Evolutionary conservation across 2,797 vertebrate species (phyloP).

Genomic region (Discoglossus pictus): DNA sequence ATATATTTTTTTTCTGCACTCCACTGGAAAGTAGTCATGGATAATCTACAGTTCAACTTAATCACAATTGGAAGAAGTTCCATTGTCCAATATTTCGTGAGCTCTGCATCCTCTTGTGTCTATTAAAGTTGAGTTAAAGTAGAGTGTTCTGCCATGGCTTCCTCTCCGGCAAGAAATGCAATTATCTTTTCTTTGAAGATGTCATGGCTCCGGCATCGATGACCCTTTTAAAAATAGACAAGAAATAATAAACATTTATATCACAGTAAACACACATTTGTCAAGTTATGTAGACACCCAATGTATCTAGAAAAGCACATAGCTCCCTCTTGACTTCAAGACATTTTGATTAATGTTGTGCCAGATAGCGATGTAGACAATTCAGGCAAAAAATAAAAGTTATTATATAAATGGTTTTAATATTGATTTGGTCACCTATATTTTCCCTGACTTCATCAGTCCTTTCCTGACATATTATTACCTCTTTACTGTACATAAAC

Average conservation of each 20-base stretch:
- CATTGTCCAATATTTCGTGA: neutral
- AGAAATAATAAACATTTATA: conserved; percentile 21
- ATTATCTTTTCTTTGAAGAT: conserved; percentile 43
- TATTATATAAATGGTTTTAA: conserved; percentile 14
- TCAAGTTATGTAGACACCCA: conserved; percentile 12
- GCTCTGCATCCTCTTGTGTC: conserved; percentile 13
- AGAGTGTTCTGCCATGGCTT: conserved; percentile 10
- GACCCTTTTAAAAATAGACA: conserved; percentile 38
- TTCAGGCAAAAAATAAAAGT: conserved; percentile 5
- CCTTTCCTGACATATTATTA: neutral
- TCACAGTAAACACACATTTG: conserved; percentile 29
- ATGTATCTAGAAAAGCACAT: conserved; percentile 9
- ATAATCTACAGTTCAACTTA: conserved; percentile 14
- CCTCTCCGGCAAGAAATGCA: conserved; percentile 39
- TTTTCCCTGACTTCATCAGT: conserved; percentile 3
- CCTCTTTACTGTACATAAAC: too few species aligned
- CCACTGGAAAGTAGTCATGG: neutral
- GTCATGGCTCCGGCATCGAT: conserved; percentile 36
- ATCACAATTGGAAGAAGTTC: conserved; percentile 11
- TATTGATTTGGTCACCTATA: conserved; percentile 13
- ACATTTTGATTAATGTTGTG: conserved; percentile 40
- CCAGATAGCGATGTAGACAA: conserved; percentile 25
- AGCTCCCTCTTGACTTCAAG: conserved; percentile 25
- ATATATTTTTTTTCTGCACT: too few species aligned
- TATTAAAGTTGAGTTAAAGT: conserved; percentile 33